These are phyloP conservation scores for Sarcophaga peregrina DNA, from an alignment of 1,140 invertebrate species.

Conservation along the genomic window DNA sequence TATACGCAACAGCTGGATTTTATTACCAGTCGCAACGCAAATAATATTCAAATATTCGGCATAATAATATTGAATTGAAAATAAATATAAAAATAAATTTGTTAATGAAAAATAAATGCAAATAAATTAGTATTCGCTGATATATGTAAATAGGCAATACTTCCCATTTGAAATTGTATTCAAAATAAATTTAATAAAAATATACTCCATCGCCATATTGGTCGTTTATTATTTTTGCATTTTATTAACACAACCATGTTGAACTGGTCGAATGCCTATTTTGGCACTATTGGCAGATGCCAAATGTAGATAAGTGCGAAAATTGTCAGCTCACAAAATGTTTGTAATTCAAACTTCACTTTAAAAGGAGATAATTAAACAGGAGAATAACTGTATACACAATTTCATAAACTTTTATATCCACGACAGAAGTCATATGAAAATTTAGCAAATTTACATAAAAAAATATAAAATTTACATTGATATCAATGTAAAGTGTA, in stretches of 20 bases:
- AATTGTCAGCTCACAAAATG: slow-evolving; percentile 6
- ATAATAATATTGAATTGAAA: neutral
- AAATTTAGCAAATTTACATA: neutral
- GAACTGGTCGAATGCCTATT: neutral
- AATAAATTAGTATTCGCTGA: no score
- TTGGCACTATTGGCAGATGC: neutral
- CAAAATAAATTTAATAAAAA: neutral
- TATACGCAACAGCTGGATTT: no score
- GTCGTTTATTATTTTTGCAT: neutral
- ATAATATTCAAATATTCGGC: neutral
- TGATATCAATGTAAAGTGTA: neutral
- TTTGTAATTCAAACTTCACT: neutral
- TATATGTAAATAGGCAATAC: neutral
- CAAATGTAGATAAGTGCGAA: slow-evolving; percentile 7
- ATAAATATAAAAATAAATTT: neutral
- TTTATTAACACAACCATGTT: neutral
- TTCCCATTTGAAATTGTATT: neutral
- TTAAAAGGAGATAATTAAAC: slow-evolving; percentile 11
- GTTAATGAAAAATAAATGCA: neutral
- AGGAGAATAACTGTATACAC: neutral
- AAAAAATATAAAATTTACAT: neutral
- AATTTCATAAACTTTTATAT: no score
- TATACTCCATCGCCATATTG: neutral
- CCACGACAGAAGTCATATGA: neutral
- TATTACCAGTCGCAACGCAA: no score